Conservation (phyloP, 2,888 invertebrate genomes). For the Aelia acuminata region DNA sequence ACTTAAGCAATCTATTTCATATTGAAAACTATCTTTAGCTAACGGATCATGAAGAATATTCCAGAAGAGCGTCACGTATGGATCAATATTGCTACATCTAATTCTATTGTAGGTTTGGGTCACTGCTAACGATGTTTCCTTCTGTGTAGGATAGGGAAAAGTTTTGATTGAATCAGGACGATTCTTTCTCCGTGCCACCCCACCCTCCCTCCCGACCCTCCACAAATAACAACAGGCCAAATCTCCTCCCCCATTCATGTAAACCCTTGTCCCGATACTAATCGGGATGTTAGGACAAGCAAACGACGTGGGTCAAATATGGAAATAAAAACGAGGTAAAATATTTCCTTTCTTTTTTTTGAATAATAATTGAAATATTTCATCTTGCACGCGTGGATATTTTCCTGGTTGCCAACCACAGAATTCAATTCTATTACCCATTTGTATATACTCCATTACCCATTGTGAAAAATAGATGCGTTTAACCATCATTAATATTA, state of each 20-base stretch:
- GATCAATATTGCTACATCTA: not conserved
- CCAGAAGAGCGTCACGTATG: not conserved
- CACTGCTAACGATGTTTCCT: not conserved
- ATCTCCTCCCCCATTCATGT: not conserved
- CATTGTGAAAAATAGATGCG: too few species aligned
- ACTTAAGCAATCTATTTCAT: too few species aligned
- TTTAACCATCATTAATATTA: too few species aligned
- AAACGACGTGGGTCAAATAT: not conserved
- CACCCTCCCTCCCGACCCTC: not conserved
- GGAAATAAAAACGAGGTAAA: too few species aligned
- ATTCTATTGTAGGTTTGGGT: not conserved
- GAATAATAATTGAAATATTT: too few species aligned
- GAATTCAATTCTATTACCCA: too few species aligned
- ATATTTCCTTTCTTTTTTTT: too few species aligned
- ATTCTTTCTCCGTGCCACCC: not conserved
- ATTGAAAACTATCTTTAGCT: too few species aligned
- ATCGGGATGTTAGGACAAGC: not conserved
- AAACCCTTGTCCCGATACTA: not conserved
- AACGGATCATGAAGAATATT: not conserved
- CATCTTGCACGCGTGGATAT: too few species aligned
- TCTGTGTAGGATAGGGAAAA: constrained; percentile 28
- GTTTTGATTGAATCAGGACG: constrained; percentile 32
- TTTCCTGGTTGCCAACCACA: too few species aligned
- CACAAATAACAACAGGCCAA: constrained; percentile 7
- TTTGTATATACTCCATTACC: too few species aligned